Conservation (phyloP, 1,140 invertebrate genomes). For the Chymomyza costata region DNA sequence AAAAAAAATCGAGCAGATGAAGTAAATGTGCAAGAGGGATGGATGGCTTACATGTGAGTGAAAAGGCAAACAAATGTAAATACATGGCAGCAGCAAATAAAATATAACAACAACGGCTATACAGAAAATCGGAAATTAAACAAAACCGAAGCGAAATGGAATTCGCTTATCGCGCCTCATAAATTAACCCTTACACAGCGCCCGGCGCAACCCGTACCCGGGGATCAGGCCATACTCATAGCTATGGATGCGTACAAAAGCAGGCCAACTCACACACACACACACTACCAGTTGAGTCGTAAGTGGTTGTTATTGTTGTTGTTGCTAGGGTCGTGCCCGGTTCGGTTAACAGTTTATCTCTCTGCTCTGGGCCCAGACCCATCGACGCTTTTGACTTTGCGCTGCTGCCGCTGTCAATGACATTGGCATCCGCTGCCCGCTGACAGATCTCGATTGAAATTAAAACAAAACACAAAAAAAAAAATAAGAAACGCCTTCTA, state of each 20-base stretch:
- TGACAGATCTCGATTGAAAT: conserved; percentile 19
- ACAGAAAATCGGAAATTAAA: conserved; percentile 70
- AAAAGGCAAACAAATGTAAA: conserved; percentile 43
- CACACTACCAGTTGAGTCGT: background rate
- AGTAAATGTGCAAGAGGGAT: background rate
- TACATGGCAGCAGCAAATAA: conserved; percentile 38
- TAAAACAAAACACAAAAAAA: no score
- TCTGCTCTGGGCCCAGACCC: conserved; percentile 8
- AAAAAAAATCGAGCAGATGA: conserved; percentile 6
- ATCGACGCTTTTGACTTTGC: conserved; percentile 7
- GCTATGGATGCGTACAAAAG: conserved; percentile 19
- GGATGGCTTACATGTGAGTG: background rate
- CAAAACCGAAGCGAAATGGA: conserved; percentile 72
- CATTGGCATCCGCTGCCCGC: conserved; percentile 25
- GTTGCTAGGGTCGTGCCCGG: conserved; percentile 24
- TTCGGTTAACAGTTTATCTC: background rate
- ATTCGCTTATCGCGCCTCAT: conserved; percentile 72
- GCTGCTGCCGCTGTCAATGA: conserved; percentile 33
- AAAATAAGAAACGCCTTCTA: conserved; percentile 22
- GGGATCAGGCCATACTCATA: conserved; percentile 11
- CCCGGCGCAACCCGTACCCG: no score
- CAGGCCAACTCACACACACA: conserved; percentile 4
- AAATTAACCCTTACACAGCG: conserved; percentile 69
- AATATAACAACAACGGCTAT: conserved; percentile 40
- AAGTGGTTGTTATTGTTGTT: conserved; percentile 32